Evolutionary conservation across 2,888 invertebrate genomes (phyloP).

Genomic region (Melipona beecheii): DNA sequence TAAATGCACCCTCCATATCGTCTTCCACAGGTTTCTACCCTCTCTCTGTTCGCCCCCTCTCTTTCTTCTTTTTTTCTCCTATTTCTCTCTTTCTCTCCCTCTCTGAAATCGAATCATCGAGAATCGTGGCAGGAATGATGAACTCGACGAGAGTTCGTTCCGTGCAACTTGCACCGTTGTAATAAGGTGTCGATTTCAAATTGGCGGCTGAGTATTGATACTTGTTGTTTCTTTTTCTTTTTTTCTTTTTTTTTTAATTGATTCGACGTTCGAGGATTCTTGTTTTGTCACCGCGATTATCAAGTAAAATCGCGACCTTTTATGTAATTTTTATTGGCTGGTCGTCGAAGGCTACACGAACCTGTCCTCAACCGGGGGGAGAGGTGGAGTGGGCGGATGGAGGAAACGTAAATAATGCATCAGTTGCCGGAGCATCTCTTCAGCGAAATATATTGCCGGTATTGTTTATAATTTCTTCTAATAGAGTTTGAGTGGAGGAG

Average conservation of each 20-base stretch:
- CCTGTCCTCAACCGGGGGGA: neutral
- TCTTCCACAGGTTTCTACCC: neutral
- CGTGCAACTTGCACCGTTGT: neutral
- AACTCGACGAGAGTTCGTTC: neutral
- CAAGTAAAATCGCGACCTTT: neutral
- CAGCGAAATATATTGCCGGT: slow-evolving; percentile 14
- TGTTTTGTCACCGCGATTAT: neutral
- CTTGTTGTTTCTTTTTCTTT: neutral
- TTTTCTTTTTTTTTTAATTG: too few species aligned
- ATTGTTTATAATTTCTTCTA: slow-evolving; percentile 34
- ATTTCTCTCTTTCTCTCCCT: neutral
- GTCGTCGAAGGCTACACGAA: slow-evolving; percentile 15
- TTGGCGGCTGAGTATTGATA: neutral
- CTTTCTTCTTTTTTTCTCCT: neutral
- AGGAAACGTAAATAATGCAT: slow-evolving; percentile 15
- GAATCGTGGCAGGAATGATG: neutral
- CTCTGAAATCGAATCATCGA: slow-evolving; percentile 9
- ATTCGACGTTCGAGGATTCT: too few species aligned
- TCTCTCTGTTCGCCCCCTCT: neutral
- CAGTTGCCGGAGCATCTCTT: too few species aligned
- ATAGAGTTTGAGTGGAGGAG: slow-evolving; percentile 2
- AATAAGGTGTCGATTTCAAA: neutral
- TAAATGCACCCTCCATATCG: slow-evolving; percentile 30
- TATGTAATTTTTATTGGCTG: slow-evolving; percentile 16
- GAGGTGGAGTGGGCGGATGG: too few species aligned